Evolutionary conservation across 2,113 vertebrate genomes (phyloP), one percentile per base, ranked within the genome.

Genomic region (Quiscalus mexicanus): DNA sequence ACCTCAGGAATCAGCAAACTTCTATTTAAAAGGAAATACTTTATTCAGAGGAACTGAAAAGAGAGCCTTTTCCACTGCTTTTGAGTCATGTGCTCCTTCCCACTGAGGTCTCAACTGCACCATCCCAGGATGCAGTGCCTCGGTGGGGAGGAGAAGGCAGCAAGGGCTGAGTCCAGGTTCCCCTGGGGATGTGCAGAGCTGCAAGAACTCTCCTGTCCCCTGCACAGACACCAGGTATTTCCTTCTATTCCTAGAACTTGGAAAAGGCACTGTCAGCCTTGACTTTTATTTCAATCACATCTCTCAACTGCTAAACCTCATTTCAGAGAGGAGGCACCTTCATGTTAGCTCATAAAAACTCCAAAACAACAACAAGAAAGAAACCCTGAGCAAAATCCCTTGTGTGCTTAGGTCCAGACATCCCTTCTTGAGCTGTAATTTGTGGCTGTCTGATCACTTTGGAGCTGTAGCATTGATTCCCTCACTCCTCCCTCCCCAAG

Each of bases 391-490:
- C 24, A 41, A 82, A 73, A 8, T 39, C 84, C 58, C 62, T 77
- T 53, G 59, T 60, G 83, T 81, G 47, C 59, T 87, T 67, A 56
- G 90, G 59, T 90, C 80, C 78, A 94, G 96, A 84, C 85, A 55
- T n/a, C 69, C 59, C 55, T 49, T 68, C 80, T 69, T 16, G 65
- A 89, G 80, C 49, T 87, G 62, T 78, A 84, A 70, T 89, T 95
- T 95, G 94, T 92, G 96, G 85, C 80, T 83, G 70, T 49, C 83
- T 90, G 91, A 87, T 91, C 58, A 23, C 37, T 95, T 79, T 64
- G 45, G 83, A 83, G 64, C 15, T 27, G 33, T 10, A 53, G 63
- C 37, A 4, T 23, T 52, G 82, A 84, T 92, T 95, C 92, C 80
- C 63, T 83, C 56, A 11, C 68, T 52, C 47, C 20, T 65, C 73